Conservation (phyloP, 2,113 vertebrate species). For the Spea multiplicata region DNA sequence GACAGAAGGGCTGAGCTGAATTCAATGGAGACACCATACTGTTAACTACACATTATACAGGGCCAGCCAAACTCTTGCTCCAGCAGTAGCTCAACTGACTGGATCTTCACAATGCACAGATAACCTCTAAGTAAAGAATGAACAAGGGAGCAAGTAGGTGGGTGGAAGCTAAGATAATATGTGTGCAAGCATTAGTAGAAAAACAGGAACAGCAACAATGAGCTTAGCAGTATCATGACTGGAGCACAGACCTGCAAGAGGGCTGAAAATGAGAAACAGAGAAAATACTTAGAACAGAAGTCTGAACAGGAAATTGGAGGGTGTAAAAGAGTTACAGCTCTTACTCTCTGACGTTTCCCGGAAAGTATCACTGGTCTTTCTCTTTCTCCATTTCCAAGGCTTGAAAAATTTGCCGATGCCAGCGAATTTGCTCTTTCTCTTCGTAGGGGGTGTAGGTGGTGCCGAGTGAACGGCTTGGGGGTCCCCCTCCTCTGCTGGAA, state of each 20-base stretch:
- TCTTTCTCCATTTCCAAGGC: slow-evolving; percentile 99
- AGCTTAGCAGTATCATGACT: no score
- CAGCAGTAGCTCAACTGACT: no score
- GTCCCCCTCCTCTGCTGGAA: slow-evolving; percentile 78
- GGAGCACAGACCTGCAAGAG: no score
- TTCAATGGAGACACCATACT: no score
- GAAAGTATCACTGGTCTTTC: slow-evolving; percentile 97
- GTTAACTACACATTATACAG: no score
- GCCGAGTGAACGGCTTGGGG: slow-evolving; percentile 75
- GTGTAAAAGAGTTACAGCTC: not conserved
- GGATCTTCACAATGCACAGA: no score
- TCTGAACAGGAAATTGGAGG: not conserved
- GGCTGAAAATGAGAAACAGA: slow-evolving; percentile 42
- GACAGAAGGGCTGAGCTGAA: no score
- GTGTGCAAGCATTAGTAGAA: not conserved
- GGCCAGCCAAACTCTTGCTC: no score
- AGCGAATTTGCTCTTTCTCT: slow-evolving; percentile 95
- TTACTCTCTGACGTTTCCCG: slow-evolving; percentile 95
- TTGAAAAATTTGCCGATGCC: slow-evolving; percentile 97
- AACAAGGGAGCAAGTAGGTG: no score
- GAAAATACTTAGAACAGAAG: slow-evolving; percentile 61
- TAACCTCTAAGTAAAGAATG: no score
- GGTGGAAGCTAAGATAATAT: no score
- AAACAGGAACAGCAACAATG: no score
- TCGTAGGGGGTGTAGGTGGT: slow-evolving; percentile 80